These are phyloP conservation scores for Coranthus polyacanthus DNA, from an alignment of 2,797 vertebrate species.

Conservation along the genomic window DNA sequence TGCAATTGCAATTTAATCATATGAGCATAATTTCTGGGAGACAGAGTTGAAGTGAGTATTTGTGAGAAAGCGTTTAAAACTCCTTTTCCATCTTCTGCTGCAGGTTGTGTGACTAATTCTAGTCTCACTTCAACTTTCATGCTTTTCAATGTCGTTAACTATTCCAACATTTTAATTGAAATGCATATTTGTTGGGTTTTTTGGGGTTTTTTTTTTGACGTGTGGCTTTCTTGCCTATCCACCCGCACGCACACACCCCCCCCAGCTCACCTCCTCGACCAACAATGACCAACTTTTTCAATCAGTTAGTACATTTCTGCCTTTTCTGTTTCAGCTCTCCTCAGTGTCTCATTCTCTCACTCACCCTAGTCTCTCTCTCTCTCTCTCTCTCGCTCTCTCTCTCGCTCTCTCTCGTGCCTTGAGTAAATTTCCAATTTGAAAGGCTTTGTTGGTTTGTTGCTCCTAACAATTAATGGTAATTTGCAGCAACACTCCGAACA, in stretches of 20 bases:
- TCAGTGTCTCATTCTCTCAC: slow-evolving; percentile 4
- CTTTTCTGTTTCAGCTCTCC: not conserved
- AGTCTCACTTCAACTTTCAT: not conserved
- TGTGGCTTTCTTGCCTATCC: not conserved
- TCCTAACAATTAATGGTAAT: slow-evolving; percentile 54
- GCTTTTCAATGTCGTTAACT: not conserved
- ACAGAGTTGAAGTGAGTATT: not conserved
- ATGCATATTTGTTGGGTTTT: no score
- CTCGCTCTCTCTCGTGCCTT: slow-evolving; percentile 2
- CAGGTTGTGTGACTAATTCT: not conserved
- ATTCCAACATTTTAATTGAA: no score
- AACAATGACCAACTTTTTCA: no score
- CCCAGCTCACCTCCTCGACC: not conserved
- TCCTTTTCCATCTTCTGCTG: not conserved
- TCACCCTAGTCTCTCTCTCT: not conserved
- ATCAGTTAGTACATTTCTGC: no score
- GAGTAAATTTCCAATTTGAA: slow-evolving; percentile 57
- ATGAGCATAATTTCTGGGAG: no score
- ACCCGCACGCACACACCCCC: not conserved
- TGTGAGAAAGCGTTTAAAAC: not conserved
- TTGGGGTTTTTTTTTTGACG: not conserved
- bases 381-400: slow-evolving; percentile 4
- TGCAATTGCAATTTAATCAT: no score
- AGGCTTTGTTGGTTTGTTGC: slow-evolving; percentile 57
- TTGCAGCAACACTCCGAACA: slow-evolving; percentile 32